Conservation (phyloP, 1,140 invertebrate species). For the Centruroides sculpturatus region DNA sequence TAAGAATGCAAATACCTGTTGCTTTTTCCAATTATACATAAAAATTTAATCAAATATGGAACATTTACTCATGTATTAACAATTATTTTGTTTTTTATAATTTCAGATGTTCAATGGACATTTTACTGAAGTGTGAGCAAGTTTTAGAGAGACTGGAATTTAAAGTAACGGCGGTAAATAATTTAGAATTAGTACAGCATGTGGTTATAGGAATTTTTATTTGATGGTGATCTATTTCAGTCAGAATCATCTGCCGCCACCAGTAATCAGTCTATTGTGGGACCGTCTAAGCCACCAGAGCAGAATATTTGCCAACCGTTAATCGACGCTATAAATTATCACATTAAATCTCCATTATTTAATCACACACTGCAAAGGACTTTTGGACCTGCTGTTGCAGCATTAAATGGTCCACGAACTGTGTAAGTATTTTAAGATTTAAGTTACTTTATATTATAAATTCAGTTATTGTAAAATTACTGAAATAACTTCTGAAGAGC, state of each 20-base stretch:
- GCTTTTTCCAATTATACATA: too few species aligned
- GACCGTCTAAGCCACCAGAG: slow-evolving; percentile 29
- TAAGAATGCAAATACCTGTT: too few species aligned
- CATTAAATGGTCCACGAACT: slow-evolving; percentile 56
- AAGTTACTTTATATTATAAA: too few species aligned
- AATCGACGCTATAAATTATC: slow-evolving; percentile 65
- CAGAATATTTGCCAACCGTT: slow-evolving; percentile 64
- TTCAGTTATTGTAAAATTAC: too few species aligned
- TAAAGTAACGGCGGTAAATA: neutral
- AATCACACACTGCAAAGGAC: slow-evolving; percentile 84
- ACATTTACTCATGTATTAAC: too few species aligned
- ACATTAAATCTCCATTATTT: slow-evolving; percentile 63
- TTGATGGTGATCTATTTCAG: too few species aligned
- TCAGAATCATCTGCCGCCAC: neutral
- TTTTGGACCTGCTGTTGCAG: slow-evolving; percentile 72
- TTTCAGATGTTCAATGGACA: slow-evolving; percentile 65
- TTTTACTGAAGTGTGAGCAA: slow-evolving; percentile 78
- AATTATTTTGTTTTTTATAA: too few species aligned
- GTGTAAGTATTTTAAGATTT: slow-evolving; percentile 16
- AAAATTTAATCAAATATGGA: too few species aligned
- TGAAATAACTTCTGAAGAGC: too few species aligned
- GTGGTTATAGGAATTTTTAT: too few species aligned
- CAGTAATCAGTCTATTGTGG: neutral
- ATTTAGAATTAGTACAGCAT: too few species aligned
- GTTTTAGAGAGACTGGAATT: slow-evolving; percentile 58